Conservation (phyloP, 2,113 vertebrate genomes). For the Aythya baeri region DNA sequence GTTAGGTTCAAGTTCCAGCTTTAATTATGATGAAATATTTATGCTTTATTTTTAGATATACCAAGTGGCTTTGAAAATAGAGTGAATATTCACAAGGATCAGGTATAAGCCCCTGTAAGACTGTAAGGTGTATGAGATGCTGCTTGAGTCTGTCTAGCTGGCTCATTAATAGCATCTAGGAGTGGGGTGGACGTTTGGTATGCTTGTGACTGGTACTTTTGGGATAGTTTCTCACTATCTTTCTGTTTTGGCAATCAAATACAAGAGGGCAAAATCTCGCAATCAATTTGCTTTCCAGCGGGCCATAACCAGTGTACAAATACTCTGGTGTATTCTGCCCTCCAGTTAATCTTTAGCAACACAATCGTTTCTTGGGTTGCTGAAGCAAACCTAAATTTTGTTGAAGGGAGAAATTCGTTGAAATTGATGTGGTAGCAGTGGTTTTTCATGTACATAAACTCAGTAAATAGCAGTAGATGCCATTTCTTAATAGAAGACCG, state of each 20-base stretch:
- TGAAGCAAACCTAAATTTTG: background rate
- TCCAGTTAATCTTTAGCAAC: background rate
- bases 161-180: background rate
- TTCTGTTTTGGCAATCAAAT: background rate
- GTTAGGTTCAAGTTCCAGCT: background rate
- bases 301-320: background rate
- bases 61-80: background rate
- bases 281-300: background rate
- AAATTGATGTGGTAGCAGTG: background rate
- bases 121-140: background rate
- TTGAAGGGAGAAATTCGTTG: background rate
- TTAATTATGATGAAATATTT: background rate
- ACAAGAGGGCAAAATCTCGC: background rate
- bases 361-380: background rate
- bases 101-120: background rate
- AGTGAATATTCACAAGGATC: background rate
- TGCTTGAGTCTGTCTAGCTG: background rate
- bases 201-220: background rate
- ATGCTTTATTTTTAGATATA: background rate
- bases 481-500: background rate
- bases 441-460: background rate
- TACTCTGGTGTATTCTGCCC: background rate
- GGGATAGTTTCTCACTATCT: background rate
- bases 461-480: background rate
- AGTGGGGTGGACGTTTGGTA: conserved; percentile 9